Base-by-base conservation (phyloP, 2,113 vertebrate genomes). In the Cavia aperea region DNA sequence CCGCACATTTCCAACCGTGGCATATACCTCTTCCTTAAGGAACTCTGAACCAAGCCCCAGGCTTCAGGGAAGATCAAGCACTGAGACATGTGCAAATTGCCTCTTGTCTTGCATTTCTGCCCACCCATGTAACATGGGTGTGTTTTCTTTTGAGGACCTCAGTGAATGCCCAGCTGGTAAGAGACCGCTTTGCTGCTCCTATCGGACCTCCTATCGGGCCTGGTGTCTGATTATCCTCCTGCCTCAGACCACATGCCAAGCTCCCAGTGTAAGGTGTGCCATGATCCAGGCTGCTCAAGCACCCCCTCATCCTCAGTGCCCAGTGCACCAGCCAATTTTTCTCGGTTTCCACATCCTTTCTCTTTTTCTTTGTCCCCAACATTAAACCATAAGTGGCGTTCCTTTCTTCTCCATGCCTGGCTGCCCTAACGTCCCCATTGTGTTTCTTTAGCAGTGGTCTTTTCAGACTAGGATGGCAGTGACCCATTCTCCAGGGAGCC, bases 361-460 rank as follows among this genome's bases (percentile, higher is more conserved):
- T 97, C 96, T 97, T 97, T 96, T 54, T 93, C 96, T 98, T 98
- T 98, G 98, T 98, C 98, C 95, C 81, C 90, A 96, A 97, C 98
- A 98, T 98, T 98, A 98, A 98, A 98, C 97, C 73, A 54, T 97
- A 98, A 98, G 97, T 97, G 98, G 97, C 97, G 92, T 98, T 98
- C 46, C 29, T 78, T 78, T 98, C 97, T 98, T 97, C 98, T 97
- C 95, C 97, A 97, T 98, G 98, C 98, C 97, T 98, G 98, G 97
- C 97, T 98, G 98, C 98, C 97, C 98, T 98, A 98, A 98, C 98
- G 97, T 98, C 97, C 94, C 86, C 96, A 98, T 98, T 98, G 98
- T 98, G 97, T 97, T 98, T 98, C 98, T 98, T 98, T 98, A 98
- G 97, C 92, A 96, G 97, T 97, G 98, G 98, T 98, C 98, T 98